Percentiles rank a stretch among this genome's conserved stretches.
phyloP scores from a whole-genome alignment of 2,797 vertebrate species.

The Xenentodon cancila region DNA sequence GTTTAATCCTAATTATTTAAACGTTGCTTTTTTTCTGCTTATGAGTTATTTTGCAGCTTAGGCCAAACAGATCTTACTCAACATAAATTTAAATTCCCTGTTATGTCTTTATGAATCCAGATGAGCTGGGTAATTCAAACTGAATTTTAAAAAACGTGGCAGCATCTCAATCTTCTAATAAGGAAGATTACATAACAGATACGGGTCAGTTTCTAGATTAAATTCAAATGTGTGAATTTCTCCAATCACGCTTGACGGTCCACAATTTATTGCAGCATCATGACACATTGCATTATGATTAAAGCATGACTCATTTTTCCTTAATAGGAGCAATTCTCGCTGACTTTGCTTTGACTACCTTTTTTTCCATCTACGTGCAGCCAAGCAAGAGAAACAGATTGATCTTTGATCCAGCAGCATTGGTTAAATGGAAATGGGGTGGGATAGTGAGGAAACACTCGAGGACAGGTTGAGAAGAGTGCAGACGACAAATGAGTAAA shows the following conservation, averaged over 20 bases:
- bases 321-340: slow-evolving; percentile 45
- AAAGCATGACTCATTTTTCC: slow-evolving; percentile 57
- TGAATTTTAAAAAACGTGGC: slow-evolving; percentile 1
- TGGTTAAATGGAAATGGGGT: slow-evolving; percentile 39
- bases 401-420: slow-evolving; percentile 36
- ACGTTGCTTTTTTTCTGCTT: too few species aligned
- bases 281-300: slow-evolving; percentile 35
- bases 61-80: too few species aligned
- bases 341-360: slow-evolving; percentile 19
- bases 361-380: slow-evolving; percentile 41
- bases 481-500: slow-evolving; percentile 29
- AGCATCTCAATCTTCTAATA: neutral
- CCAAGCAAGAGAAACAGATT: slow-evolving; percentile 47
- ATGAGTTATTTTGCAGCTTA: too few species aligned
- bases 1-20: too few species aligned
- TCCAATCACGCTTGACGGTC: neutral
- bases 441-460: slow-evolving; percentile 37
- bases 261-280: slow-evolving; percentile 19
- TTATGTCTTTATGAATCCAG: neutral
- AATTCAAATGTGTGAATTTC: neutral
- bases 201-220: slow-evolving; percentile 4
- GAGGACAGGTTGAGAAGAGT: slow-evolving; percentile 34
- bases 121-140: neutral
- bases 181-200: slow-evolving; percentile 4
- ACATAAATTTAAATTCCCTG: neutral